Conservation (phyloP, 2,888 invertebrate species). For the Ormyrus nitidulus region DNA sequence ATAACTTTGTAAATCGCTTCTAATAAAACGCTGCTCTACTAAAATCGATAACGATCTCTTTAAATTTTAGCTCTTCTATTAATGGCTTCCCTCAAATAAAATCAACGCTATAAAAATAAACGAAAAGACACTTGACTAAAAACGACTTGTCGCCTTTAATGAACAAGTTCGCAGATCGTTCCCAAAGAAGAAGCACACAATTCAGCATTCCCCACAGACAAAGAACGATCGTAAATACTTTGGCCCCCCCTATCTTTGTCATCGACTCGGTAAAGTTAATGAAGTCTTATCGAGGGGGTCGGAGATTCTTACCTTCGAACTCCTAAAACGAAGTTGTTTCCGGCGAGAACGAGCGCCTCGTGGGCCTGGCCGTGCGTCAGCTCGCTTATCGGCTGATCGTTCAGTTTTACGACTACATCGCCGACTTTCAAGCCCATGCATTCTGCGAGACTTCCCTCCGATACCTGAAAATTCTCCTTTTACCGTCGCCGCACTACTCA, state of each 20-base stretch:
- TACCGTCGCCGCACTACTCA: neutral
- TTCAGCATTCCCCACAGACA: no score
- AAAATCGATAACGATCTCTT: no score
- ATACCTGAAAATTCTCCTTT: constrained; percentile 79
- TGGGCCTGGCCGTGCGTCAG: constrained; percentile 88
- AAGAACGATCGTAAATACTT: neutral
- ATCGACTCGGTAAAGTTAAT: no score
- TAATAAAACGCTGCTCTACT: no score
- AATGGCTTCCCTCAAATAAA: no score
- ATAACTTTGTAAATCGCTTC: no score
- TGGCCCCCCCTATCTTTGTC: no score
- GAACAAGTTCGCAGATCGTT: neutral
- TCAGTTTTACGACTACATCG: constrained; percentile 89
- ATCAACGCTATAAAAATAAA: no score
- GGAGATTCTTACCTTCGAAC: constrained; percentile 80
- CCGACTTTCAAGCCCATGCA: constrained; percentile 88
- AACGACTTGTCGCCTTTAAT: no score
- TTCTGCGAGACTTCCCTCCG: constrained; percentile 88
- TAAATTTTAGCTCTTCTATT: no score
- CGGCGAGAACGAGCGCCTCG: constrained; percentile 83
- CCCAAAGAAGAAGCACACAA: no score
- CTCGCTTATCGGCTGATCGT: constrained; percentile 81
- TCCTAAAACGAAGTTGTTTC: constrained; percentile 83
- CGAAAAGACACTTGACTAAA: no score
- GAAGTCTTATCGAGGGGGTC: neutral